These are phyloP conservation scores for Ophion ellenae DNA, from an alignment of 2,888 invertebrate species.

Conservation along the genomic window DNA sequence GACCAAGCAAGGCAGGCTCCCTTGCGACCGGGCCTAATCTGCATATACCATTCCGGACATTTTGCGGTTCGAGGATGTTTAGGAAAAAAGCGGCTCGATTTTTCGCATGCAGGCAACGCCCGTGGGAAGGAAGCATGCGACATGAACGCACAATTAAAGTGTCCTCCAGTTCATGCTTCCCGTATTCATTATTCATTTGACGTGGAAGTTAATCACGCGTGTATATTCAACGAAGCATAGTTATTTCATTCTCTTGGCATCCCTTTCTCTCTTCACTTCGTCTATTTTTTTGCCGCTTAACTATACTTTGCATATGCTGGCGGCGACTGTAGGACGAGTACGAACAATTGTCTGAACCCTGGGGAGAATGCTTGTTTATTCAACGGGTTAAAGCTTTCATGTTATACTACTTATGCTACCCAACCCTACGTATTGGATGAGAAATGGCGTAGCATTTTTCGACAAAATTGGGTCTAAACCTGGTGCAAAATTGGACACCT, in stretches of 20 bases:
- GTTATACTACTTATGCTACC: not conserved
- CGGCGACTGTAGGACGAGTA: not conserved
- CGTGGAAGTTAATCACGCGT: conserved; percentile 49
- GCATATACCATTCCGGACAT: conserved; percentile 27
- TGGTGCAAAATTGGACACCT: no score
- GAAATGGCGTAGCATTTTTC: no score
- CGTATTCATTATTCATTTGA: conserved; percentile 55
- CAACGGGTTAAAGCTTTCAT: not conserved
- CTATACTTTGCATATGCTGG: not conserved
- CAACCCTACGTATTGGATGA: no score
- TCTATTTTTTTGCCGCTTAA: not conserved
- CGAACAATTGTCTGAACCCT: not conserved
- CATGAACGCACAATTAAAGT: conserved; percentile 7
- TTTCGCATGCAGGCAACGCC: conserved; percentile 12
- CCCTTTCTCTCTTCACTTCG: not conserved
- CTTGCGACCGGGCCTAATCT: not conserved
- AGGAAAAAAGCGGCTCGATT: conserved; percentile 52
- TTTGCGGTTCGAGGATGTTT: conserved; percentile 10
- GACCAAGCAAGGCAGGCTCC: not conserved
- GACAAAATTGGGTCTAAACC: no score
- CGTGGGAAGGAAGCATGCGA: not conserved
- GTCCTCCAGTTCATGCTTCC: conserved; percentile 32
- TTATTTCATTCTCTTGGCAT: conserved; percentile 8
- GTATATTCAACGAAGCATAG: conserved; percentile 19
- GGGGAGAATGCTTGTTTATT: not conserved